Percentiles rank a stretch among this genome's conserved stretches.
phyloP scores from a whole-genome alignment of 2,888 invertebrate genomes.

The Capitulum mitella region DNA sequence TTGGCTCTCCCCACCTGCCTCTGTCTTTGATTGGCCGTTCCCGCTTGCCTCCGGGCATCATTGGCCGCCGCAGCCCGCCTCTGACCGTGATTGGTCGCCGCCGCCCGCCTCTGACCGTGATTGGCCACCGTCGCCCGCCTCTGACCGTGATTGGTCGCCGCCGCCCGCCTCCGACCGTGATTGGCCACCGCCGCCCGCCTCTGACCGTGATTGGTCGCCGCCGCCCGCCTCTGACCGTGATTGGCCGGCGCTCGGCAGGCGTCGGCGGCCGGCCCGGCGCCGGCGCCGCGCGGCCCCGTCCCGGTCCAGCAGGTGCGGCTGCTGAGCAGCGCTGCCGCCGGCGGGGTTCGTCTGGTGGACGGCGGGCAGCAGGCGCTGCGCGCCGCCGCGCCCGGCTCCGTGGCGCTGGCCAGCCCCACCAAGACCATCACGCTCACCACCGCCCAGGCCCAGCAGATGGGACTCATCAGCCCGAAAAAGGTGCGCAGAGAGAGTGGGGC shows the following conservation, averaged over 20 bases:
- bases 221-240: no score
- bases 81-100: no score
- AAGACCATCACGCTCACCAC: slow-evolving; percentile 31
- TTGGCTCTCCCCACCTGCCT: no score
- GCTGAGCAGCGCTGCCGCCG: neutral
- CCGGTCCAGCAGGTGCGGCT: neutral
- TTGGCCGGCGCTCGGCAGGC: neutral
- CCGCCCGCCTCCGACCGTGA: no score
- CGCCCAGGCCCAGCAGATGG: slow-evolving; percentile 34
- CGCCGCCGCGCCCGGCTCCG: neutral
- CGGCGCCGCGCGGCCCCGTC: neutral
- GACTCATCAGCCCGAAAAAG: slow-evolving; percentile 31
- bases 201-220: no score
- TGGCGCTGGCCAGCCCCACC: neutral
- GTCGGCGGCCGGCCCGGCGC: neutral
- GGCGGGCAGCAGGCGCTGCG: neutral
- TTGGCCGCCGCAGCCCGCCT: no score
- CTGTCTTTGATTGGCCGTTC: no score
- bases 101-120: no score
- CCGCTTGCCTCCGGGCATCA: no score
- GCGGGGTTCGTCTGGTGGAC: neutral
- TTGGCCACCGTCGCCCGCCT: no score
- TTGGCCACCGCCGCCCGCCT: no score
- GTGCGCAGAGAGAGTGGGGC: neutral
- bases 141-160: no score